A percentile compares a stretch with the other conserved stretches of the same genome.
These are phyloP conservation scores for Ammodramus savannarum DNA, from an alignment of 2,113 vertebrate species.

Conservation along the genomic window DNA sequence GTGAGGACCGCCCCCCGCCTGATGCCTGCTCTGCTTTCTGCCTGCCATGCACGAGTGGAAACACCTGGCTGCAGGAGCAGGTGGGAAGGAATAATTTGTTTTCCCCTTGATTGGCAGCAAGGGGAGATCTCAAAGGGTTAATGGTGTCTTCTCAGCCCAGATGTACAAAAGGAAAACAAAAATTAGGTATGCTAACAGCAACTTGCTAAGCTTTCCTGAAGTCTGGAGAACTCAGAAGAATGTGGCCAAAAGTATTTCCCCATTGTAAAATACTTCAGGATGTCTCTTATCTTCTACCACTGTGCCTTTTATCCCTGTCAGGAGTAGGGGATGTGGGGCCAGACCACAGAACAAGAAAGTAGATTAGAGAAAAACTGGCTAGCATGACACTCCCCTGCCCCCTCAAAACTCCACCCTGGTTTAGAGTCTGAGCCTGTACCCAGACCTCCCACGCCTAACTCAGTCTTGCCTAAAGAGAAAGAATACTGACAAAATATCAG, in stretches of 20 bases:
- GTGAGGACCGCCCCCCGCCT: background rate
- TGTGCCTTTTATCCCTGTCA: background rate
- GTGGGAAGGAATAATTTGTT: background rate
- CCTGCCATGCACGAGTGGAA: accelerated
- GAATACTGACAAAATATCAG: background rate
- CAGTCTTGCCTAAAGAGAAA: background rate
- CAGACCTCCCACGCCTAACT: background rate
- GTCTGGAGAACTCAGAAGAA: background rate
- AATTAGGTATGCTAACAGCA: background rate
- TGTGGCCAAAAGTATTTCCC: background rate
- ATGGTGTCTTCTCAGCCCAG: background rate
- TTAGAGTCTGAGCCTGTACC: background rate
- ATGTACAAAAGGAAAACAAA: background rate
- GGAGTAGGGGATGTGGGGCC: background rate
- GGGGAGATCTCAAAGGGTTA: background rate
- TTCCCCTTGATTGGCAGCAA: background rate
- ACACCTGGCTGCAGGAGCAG: background rate
- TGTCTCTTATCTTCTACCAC: background rate
- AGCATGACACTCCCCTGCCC: accelerated
- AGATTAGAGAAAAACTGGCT: background rate
- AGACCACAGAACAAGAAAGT: background rate
- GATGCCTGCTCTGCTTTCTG: background rate
- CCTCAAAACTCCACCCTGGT: background rate
- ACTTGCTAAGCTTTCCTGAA: background rate
- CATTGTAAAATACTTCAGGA: background rate